Evolutionary conservation across 2,113 vertebrate species (phyloP), one percentile per base, ranked within the genome.

Genomic region (Pontoporia blainvillei): DNA sequence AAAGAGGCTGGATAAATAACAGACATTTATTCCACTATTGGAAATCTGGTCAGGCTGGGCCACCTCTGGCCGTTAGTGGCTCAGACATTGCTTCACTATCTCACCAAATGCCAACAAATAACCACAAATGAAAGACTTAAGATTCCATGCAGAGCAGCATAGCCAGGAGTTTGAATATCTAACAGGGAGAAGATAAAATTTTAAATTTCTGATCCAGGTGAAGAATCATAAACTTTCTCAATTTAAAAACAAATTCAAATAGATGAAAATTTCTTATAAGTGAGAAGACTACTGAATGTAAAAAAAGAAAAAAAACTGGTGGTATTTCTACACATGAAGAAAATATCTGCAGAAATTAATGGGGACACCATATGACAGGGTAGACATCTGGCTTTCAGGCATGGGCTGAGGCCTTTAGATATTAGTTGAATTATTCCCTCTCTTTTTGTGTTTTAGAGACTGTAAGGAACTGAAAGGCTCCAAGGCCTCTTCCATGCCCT

Each of bases 81-180:
- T 94, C 93, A 95, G 90, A 90, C 90, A 95, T 87, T 93, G 90
- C 71, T 95, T 96, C 49, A 67, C 31, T 92, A n/a, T 49, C 14
- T 95, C 76, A 25, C 94, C 96, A 97, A 97, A 89, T 85, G 91
- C 79, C 86, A 94, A 79, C 39, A 10, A 85, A 87, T 78, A 90
- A 96, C 75, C 39, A 14, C 93, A 95, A 95, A 90, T 21, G 31
- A 96, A 95, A 46, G 64, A 93, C 49, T 96, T 95, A 90, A 91
- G 95, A 97, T 97, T 84, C 90, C 31, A 76, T 20, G 11, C 79
- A 92, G 71, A 93, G 41, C 44, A 89, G 71, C 76, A 67, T 1
- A 1, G 41, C 64, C 34, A 57, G 79, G 21, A 75, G 84, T 64
- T 44, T 92, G 96, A 54, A 96, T 84, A 41, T 64, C 29, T 89